Evolutionary conservation across 2,113 vertebrate genomes (phyloP).

Genomic region (Anarhynchus alexandrinus): DNA sequence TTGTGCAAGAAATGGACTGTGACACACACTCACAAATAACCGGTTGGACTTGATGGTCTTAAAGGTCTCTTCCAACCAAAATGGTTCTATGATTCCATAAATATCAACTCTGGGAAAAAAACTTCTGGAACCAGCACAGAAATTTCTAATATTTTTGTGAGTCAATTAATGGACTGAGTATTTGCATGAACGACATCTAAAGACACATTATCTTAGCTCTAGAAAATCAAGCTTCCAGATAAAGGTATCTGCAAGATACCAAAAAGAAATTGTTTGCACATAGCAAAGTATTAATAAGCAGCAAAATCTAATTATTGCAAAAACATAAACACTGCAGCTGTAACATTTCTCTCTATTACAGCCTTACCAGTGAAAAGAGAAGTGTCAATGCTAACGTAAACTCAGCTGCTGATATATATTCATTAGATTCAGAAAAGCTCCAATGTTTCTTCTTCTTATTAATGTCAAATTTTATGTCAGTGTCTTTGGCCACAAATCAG

Average conservation of each 20-base stretch:
- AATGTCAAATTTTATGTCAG: not conserved
- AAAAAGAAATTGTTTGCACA: not conserved
- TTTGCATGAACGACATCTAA: not conserved
- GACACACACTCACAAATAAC: not conserved
- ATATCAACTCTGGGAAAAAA: not conserved
- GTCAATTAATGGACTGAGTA: not conserved
- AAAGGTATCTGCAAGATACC: not conserved
- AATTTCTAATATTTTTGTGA: not conserved
- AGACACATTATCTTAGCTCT: not conserved
- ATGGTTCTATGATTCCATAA: no score
- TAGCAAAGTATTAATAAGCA: conserved; percentile 37
- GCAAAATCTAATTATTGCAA: conserved; percentile 41
- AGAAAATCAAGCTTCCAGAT: conserved; percentile 1
- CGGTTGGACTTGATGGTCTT: no score
- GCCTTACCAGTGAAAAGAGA: conserved; percentile 37
- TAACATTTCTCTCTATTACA: conserved; percentile 13
- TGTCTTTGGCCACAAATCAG: not conserved
- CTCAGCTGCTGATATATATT: conserved; percentile 59
- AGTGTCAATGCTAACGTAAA: conserved; percentile 43
- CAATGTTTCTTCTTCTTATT: not conserved
- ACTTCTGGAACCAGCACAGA: not conserved
- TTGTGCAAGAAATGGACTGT: not conserved
- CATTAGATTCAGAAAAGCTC: conserved; percentile 43
- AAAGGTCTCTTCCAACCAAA: no score
- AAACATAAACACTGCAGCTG: conserved; percentile 45